Base-by-base conservation (phyloP, 2,113 vertebrate species). In the Callipepla californica region DNA sequence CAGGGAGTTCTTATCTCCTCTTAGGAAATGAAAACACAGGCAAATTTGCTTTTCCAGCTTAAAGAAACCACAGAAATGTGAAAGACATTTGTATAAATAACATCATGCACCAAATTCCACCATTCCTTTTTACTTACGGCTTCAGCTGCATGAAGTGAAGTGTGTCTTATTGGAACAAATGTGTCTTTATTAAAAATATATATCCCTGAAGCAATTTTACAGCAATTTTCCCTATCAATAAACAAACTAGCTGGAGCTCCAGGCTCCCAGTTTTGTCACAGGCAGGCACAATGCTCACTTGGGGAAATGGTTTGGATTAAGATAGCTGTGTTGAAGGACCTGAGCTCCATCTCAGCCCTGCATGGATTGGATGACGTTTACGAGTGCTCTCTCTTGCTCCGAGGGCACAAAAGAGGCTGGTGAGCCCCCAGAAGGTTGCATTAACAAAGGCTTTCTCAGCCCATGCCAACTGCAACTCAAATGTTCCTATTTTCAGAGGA, bases 1-100 rank as follows among this genome's bases (percentile, higher is more conserved):
- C 76, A 92, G 62, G 82, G 92, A 97, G 88, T 70, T 84, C 96
- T 96, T 97, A 97, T 97, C 95, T 95, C 84, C 94, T 94, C 95
- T 95, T 97, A 96, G 91, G 92, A 93, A 97, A 97, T 0, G 63
- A 97, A 97, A 96, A 96, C 89, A 95, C 21, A 34, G 53, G 76
- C 89, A 95, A 96, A 94, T 96, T 97, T 96, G 90, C 90, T 96
- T 97, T 97, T 96, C 95, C 86, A 96, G 86, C 90, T 89, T 91
- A 90, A 68, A 92, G 83, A 96, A 95, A 93, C 92, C 96, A 93
- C 95, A 97, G 93, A 97, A 97, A 97, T 96, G 90, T 63, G 83
- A 92, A 88, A 91, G 90, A 53, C 75, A 89, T 89, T 96, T 93
- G 62, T 93, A 78, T 80, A 96, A 96, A 97, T 80, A 97, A 89